A percentile compares a stretch with the other conserved stretches of the same genome.
phyloP scores from a whole-genome alignment of 2,797 vertebrate genomes.

The Apogon hyalosoma region DNA sequence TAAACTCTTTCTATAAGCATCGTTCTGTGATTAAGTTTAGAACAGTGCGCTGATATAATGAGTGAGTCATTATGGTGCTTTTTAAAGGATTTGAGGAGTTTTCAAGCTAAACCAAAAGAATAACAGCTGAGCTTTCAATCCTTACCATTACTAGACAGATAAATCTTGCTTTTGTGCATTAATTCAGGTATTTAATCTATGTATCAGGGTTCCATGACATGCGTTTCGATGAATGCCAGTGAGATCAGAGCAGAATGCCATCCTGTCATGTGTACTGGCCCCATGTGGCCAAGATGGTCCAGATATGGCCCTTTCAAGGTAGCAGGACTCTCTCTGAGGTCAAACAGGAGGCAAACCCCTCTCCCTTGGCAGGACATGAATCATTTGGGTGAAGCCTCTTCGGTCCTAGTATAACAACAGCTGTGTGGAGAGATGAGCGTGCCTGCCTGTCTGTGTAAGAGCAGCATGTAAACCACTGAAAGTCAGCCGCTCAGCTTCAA shows the following conservation, averaged over 20 bases:
- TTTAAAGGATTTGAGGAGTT: slow-evolving; percentile 4
- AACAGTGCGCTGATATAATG: neutral
- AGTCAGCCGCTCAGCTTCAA: slow-evolving; percentile 69
- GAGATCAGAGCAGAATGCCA: slow-evolving; percentile 68
- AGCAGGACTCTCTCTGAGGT: slow-evolving; percentile 70
- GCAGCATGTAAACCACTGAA: slow-evolving; percentile 67
- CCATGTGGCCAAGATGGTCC: slow-evolving; percentile 62
- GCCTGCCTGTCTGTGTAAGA: slow-evolving; percentile 72
- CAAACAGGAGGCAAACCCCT: slow-evolving; percentile 76
- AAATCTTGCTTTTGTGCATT: slow-evolving; percentile 39
- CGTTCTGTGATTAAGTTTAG: slow-evolving; percentile 11
- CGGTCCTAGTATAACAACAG: slow-evolving; percentile 78
- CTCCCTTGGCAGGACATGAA: slow-evolving; percentile 85
- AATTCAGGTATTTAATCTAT: slow-evolving; percentile 46
- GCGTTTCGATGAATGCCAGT: slow-evolving; percentile 60
- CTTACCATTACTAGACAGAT: slow-evolving; percentile 33
- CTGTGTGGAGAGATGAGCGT: slow-evolving; percentile 76
- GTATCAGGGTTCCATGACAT: slow-evolving; percentile 36
- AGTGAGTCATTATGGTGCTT: slow-evolving; percentile 19
- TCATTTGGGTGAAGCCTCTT: slow-evolving; percentile 68
- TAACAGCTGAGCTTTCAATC: slow-evolving; percentile 1
- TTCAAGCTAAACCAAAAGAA: slow-evolving; percentile 25
- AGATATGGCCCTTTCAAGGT: slow-evolving; percentile 59
- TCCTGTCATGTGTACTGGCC: slow-evolving; percentile 63
- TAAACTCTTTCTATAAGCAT: slow-evolving; percentile 20